Conservation (phyloP, 2,888 invertebrate species). For the Nowickia ferox region DNA sequence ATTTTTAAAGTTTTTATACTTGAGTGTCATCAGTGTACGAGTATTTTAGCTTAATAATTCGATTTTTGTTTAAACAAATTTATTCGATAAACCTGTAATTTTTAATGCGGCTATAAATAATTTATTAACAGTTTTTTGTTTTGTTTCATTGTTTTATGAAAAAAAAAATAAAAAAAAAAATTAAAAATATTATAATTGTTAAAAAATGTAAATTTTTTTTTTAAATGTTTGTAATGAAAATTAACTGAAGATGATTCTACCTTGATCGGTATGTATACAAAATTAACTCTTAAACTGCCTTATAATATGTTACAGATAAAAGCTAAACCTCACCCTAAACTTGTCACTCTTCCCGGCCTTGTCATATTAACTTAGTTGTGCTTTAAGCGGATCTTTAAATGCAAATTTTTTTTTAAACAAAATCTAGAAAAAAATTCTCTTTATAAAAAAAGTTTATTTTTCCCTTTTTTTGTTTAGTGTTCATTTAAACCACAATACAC, state of each 20-base stretch:
- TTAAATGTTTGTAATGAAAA: conserved; percentile 41
- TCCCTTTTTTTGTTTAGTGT: background rate
- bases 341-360: background rate
- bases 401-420: conserved; percentile 14
- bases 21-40: background rate
- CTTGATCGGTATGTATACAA: background rate
- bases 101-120: conserved; percentile 46
- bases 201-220: conserved; percentile 40
- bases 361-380: background rate
- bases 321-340: no score
- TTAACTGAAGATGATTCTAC: conserved; percentile 3
- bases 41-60: background rate
- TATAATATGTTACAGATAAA: no score
- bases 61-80: conserved; percentile 9
- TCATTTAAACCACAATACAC: conserved; percentile 20
- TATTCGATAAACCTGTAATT: conserved; percentile 49
- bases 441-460: background rate
- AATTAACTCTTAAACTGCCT: conserved; percentile 8
- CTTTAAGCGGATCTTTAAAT: conserved; percentile 27
- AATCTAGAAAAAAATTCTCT: background rate
- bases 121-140: conserved; percentile 30
- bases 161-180: conserved; percentile 19
- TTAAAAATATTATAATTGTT: conserved; percentile 25
- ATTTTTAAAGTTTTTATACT: conserved; percentile 1
- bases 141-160: background rate